phyloP scores from a whole-genome alignment of 2,797 vertebrate species.

The Diglossa cyanea region DNA sequence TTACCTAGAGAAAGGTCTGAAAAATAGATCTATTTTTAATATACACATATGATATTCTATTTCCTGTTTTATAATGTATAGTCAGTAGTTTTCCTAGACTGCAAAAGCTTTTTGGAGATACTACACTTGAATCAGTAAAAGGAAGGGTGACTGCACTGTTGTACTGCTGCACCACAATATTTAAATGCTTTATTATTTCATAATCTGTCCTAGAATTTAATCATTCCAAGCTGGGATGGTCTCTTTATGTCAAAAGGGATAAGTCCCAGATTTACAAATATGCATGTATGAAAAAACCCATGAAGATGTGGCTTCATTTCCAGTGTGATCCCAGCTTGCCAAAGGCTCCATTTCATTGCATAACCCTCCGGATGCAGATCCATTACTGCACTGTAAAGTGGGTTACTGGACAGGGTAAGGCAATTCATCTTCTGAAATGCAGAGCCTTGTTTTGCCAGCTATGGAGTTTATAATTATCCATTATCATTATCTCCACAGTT shows the following conservation, averaged over 20 bases:
- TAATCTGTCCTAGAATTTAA: slow-evolving; percentile 23
- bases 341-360: slow-evolving; percentile 43
- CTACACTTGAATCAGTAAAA: neutral
- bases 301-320: neutral
- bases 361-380: neutral
- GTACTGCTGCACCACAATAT: neutral
- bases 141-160: neutral
- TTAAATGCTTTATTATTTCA: slow-evolving; percentile 18
- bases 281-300: neutral
- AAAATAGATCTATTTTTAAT: neutral
- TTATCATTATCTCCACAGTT: neutral
- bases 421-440: slow-evolving; percentile 34
- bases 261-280: slow-evolving; percentile 46
- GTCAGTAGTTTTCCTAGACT: neutral
- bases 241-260: slow-evolving; percentile 14
- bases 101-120: slow-evolving; percentile 8
- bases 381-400: slow-evolving; percentile 17
- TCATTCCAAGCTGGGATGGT: neutral
- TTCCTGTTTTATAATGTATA: slow-evolving; percentile 45
- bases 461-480: slow-evolving; percentile 19
- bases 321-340: slow-evolving; percentile 32
- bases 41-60: neutral
- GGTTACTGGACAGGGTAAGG: neutral
- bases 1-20: neutral
- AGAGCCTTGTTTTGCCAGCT: neutral